Evolutionary conservation across 2,797 vertebrate genomes (phyloP), one percentile per base, ranked within the genome.

Genomic region (Poecilia velifera): DNA sequence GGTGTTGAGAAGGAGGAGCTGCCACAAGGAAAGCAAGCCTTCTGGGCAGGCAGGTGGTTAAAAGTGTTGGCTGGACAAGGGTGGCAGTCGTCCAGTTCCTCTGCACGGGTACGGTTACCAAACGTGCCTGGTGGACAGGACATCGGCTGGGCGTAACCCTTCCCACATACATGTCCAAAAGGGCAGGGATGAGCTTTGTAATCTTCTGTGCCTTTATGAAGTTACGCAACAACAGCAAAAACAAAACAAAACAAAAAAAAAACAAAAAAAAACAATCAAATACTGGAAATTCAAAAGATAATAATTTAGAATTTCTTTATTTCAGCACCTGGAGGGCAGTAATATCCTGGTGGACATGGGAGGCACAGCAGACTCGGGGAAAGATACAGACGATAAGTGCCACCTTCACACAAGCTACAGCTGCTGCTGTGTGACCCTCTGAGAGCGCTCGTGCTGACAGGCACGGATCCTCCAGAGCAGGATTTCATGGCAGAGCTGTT

Each of bases 1-100:
- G 92, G 82, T 74, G 79, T 72, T 34, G 97, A 98, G 46, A 90
- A 96, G 45, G 98, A 97, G 0, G 97, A 97, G 87, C 97, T 98
- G 62, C 98, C 97, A 0, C 98, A 99, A 57, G 97, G 96, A 72
- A 97, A 97, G 77, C 98, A 99, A 34, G 97, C 96, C 46, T 89
- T 91, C 90, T 98, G 97, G 41, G 92, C 97, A 7, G 92, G 89
- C 53, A 97, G 89, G 84, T 97, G 95, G 72, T 95, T 98, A 91
- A 97, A 99, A 86, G 97, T 97, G 68, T 91, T 96, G 10, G 87
- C 81, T 4, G 98, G 97, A 88, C 98, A 99, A 18, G 92, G 89
- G 64, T 92, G 92, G 89, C 98, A 99, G n/a, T 96, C 95, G 14
- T 76, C 86, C 0, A 66, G 3, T 1, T 57, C 84, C 76, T 90